A percentile compares a stretch with the other conserved stretches of the same genome.
Evolutionary conservation across 37 sponge, comb jelly and placozoan genomes (phyloP).

Genomic region (Sycon ciliatum): DNA sequence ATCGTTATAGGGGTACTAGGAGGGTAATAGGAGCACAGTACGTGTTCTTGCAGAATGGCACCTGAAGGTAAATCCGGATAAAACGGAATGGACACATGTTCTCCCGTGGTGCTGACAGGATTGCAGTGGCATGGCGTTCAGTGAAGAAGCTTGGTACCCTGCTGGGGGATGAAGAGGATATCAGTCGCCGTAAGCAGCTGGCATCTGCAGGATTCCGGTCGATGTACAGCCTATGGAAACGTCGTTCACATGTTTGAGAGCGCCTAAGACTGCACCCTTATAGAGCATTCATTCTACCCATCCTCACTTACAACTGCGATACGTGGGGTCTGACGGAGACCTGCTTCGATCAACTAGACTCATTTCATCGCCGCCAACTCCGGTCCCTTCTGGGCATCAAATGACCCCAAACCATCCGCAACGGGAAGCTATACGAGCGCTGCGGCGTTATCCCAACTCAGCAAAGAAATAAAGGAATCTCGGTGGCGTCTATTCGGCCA

Average conservation of each 20-base stretch:
- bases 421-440: constrained; percentile 12
- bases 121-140: constrained; percentile 19
- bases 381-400: constrained; percentile 15
- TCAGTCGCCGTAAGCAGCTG: constrained; percentile 19
- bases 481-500: no score
- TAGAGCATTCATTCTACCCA: constrained; percentile 24
- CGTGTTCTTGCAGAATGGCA: constrained; percentile 5
- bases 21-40: background rate
- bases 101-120: constrained; percentile 1
- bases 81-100: constrained; percentile 19
- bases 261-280: constrained; percentile 2
- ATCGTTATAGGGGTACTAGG: no score
- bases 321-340: constrained; percentile 22
- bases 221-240: constrained; percentile 20
- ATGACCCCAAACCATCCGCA: constrained; percentile 14
- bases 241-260: constrained; percentile 15
- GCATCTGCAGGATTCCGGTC: constrained; percentile 13
- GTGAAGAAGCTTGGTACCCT: constrained; percentile 22
- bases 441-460: no score
- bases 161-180: constrained; percentile 24
- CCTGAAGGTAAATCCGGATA: constrained; percentile 13
- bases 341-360: constrained; percentile 14
- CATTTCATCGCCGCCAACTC: constrained; percentile 16
- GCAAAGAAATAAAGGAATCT: no score
- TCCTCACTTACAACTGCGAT: constrained; percentile 23